Base-by-base conservation (phyloP, 2,113 vertebrate genomes). In the Pungitius pungitius region DNA sequence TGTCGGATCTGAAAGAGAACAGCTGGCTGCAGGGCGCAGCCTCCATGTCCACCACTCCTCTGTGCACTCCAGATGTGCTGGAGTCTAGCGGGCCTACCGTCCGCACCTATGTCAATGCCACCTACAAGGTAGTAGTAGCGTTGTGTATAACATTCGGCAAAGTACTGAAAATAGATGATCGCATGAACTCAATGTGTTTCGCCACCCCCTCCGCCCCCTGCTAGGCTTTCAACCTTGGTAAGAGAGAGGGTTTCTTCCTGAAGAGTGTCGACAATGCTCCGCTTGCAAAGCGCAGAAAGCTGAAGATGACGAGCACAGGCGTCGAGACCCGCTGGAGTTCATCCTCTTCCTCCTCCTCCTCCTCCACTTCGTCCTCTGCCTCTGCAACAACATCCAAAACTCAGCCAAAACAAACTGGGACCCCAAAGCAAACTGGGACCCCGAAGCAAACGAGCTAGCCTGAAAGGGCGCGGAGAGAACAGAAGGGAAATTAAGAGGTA, bases 241-340 rank as follows among this genome's bases (percentile, higher is more conserved):
- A 96, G 69, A 91, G 96, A 1, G 95, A 96, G 70, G 96, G 96
- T 51, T 96, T 97, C 82, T 96, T 97, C 72, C 86, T 97, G 67
- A 97, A 97, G 91, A 97, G 96, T 1, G 96, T 97, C 18, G 96
- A 97, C 86, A 96, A 97, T 1, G 96, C 96, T 1, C 96, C 96
- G 0, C 93, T 97, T 0, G 96, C 96, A 26, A 97, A 97, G 73
- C 91, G 96, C 0, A 92, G 96, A 13, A 97, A 96, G 87, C 89
- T 95, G 26, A 97, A 97, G 87, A 94, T 96, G 93, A 95, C 95
- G 0, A 96, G 95, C 65, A 95, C 95, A 0, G 93, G 95, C 0
- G 91, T 95, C 9, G 94, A 96, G 83, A 94, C 93, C 0, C 91
- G 95, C 1, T 95, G 95, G 43, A 94, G 93, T 66, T 96, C 95